Conservation (phyloP, 2,888 invertebrate genomes). For the Leptinotarsa peninsularis region DNA sequence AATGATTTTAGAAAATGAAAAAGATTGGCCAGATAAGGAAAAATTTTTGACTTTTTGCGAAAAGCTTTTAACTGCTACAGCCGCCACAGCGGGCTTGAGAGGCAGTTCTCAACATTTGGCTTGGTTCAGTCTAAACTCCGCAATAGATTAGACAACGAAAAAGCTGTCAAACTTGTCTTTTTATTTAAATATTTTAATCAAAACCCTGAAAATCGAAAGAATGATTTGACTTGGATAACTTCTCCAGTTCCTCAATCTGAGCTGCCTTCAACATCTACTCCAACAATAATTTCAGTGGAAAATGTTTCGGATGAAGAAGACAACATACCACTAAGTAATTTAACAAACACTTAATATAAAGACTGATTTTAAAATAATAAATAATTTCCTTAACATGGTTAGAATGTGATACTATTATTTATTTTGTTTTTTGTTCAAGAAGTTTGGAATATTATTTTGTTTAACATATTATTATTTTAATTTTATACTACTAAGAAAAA, state of each 20-base stretch:
- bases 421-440: not conserved
- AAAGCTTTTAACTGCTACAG: constrained; percentile 21
- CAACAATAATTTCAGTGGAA: not conserved
- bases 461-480: constrained; percentile 17
- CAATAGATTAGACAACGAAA: constrained; percentile 15
- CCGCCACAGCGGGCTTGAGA: constrained; percentile 24
- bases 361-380: constrained; percentile 23
- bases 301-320: constrained; percentile 21
- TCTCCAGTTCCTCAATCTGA: constrained; percentile 24
- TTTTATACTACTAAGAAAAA: constrained; percentile 23
- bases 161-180: constrained; percentile 19
- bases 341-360: constrained; percentile 23
- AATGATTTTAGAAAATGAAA: constrained; percentile 20
- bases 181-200: constrained; percentile 21
- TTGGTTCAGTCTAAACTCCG: constrained; percentile 25
- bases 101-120: constrained; percentile 21
- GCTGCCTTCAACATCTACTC: constrained; percentile 26
- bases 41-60: constrained; percentile 21
- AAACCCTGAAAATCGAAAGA: constrained; percentile 22
- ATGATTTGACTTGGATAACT: constrained; percentile 19
- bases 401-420: constrained; percentile 16
- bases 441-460: constrained; percentile 2
- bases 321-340: constrained; percentile 21
- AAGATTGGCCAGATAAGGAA: constrained; percentile 25
- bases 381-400: constrained; percentile 18